phyloP scores from a whole-genome alignment of 2,113 vertebrate genomes.

The pig (Sus scrofa) region T2T-Sscrofa CM000814.6:123745501-123746000 shows the following conservation, averaged over 20 bases:
- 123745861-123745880: background rate
- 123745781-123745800: background rate
- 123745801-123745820: background rate
- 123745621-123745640: background rate
- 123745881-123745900: background rate
- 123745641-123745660: background rate
- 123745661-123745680: background rate
- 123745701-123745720: background rate
- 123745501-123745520: background rate
- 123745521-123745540: background rate
- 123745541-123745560: background rate
- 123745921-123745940: background rate
- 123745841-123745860: background rate
- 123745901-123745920: background rate
- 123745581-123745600: background rate
- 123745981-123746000: background rate
- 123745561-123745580: background rate
- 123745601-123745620: background rate
- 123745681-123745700: background rate
- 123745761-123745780: background rate
- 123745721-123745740: background rate
- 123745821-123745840: fast-evolving
- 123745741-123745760: background rate
- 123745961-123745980: background rate
- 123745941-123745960: background rate